Evolutionary conservation across 2,888 invertebrate genomes (phyloP).

Genomic region (Microlaimidae sp.): DNA sequence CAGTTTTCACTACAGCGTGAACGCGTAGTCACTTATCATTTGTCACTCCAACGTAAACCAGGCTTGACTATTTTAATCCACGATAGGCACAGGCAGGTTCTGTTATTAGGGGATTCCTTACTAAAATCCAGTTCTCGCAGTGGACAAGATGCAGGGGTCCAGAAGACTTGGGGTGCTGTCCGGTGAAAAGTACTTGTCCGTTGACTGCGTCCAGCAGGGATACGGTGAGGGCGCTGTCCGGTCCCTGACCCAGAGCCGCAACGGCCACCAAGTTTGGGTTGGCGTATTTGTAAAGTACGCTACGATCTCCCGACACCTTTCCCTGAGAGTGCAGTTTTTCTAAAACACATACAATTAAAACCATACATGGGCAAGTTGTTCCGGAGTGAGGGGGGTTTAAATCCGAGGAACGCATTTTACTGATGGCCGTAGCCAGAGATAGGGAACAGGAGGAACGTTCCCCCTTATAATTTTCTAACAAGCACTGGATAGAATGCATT

Average conservation of each 20-base stretch:
- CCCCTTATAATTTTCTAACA: too few relatives aligned
- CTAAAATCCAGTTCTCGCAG: constrained; percentile 85
- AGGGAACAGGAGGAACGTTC: too few relatives aligned
- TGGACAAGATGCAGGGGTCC: constrained; percentile 74
- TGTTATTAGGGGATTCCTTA: constrained; percentile 36
- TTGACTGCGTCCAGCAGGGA: constrained; percentile 76
- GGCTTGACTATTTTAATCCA: too few relatives aligned
- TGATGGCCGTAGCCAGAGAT: too few relatives aligned
- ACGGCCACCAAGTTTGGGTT: constrained; percentile 89
- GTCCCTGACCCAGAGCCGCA: constrained; percentile 35
- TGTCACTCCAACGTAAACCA: too few relatives aligned
- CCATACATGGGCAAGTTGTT: too few relatives aligned
- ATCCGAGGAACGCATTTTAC: too few relatives aligned
- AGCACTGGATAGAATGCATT: neutral
- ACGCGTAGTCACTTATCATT: too few relatives aligned
- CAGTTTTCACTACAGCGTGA: too few relatives aligned
- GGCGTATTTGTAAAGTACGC: constrained; percentile 91
- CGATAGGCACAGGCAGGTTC: too few relatives aligned
- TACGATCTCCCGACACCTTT: constrained; percentile 76
- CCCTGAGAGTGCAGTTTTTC: constrained; percentile 74
- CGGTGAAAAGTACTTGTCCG: constrained; percentile 65
- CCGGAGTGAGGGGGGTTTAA: too few relatives aligned
- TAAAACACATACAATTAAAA: constrained; percentile 11
- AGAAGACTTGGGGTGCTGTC: constrained; percentile 62
- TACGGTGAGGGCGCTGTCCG: constrained; percentile 47